Conservation (phyloP, 2,797 vertebrate genomes). For the Garrulus glandarius region DNA sequence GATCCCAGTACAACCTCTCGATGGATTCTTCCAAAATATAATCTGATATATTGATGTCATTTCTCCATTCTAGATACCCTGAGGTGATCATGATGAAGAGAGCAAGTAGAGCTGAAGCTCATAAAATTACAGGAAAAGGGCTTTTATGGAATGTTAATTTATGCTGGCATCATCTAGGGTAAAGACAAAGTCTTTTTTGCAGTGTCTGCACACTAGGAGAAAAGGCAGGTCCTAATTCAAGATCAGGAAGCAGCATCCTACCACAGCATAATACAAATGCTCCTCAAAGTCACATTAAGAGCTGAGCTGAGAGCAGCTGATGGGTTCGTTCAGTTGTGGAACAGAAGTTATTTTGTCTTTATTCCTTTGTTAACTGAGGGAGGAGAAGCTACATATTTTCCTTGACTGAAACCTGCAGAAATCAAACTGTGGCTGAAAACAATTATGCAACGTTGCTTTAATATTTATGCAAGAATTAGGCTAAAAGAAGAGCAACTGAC, state of each 20-base stretch:
- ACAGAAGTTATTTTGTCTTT: constrained; percentile 15
- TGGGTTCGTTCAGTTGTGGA: constrained; percentile 9
- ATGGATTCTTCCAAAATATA: background rate
- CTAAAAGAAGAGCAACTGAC: background rate
- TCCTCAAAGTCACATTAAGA: background rate
- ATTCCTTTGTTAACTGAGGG: constrained; percentile 53
- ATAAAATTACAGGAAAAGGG: background rate
- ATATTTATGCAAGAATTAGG: background rate
- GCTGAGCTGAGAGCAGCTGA: background rate
- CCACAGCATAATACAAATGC: background rate
- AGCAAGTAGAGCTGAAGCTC: background rate
- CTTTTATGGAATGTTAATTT: background rate
- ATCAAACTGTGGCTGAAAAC: background rate
- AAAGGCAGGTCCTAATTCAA: background rate
- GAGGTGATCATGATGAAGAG: background rate
- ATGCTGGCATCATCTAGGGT: background rate
- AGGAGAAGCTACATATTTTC: background rate
- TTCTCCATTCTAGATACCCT: background rate
- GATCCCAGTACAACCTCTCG: background rate
- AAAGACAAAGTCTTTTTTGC: background rate
- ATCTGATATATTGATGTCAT: background rate
- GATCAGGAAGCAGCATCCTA: background rate
- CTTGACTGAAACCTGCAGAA: background rate
- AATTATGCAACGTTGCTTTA: background rate
- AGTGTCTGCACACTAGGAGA: background rate